phyloP scores from a whole-genome alignment of 1,140 invertebrate species.

The Drosophila fuyamai region DNA sequence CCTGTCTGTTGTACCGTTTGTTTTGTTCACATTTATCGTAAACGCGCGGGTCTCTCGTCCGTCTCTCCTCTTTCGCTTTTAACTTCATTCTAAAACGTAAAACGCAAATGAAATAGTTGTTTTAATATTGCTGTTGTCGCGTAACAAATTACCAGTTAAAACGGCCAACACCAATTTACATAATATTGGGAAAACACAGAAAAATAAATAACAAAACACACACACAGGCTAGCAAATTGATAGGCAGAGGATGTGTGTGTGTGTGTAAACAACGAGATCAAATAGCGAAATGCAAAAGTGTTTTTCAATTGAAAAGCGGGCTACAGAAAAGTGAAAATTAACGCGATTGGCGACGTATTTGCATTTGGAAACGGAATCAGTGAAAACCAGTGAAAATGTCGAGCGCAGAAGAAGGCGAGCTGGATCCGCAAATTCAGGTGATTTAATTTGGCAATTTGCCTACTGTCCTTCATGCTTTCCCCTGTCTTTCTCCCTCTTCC shows the following conservation, averaged over 20 bases:
- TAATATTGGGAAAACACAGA: slow-evolving; percentile 50
- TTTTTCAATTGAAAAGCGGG: slow-evolving; percentile 48
- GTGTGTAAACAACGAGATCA: slow-evolving; percentile 25
- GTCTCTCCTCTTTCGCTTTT: not conserved
- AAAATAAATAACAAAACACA: slow-evolving; percentile 9
- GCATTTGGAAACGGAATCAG: slow-evolving; percentile 4
- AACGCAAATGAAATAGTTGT: slow-evolving; percentile 37
- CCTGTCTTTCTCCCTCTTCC: not conserved
- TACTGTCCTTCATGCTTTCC: slow-evolving; percentile 24
- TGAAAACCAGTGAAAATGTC: slow-evolving; percentile 65
- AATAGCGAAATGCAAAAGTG: slow-evolving; percentile 44
- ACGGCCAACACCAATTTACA: slow-evolving; percentile 49
- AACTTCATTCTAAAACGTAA: slow-evolving; percentile 21
- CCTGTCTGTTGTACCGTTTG: slow-evolving; percentile 17
- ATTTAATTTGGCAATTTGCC: slow-evolving; percentile 40
- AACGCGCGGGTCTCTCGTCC: slow-evolving; percentile 1
- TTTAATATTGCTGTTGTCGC: slow-evolving; percentile 22
- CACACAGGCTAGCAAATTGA: slow-evolving; percentile 23
- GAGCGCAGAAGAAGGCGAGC: slow-evolving; percentile 75
- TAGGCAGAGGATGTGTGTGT: slow-evolving; percentile 10
- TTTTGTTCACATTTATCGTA: slow-evolving; percentile 5
- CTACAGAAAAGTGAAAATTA: slow-evolving; percentile 53
- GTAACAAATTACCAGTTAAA: slow-evolving; percentile 50
- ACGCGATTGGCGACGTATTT: slow-evolving; percentile 15
- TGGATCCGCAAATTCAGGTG: slow-evolving; percentile 88